Percentiles rank a stretch among this genome's conserved stretches.
phyloP scores from a whole-genome alignment of 2,888 invertebrate genomes.

The Pyralis farinalis region DNA sequence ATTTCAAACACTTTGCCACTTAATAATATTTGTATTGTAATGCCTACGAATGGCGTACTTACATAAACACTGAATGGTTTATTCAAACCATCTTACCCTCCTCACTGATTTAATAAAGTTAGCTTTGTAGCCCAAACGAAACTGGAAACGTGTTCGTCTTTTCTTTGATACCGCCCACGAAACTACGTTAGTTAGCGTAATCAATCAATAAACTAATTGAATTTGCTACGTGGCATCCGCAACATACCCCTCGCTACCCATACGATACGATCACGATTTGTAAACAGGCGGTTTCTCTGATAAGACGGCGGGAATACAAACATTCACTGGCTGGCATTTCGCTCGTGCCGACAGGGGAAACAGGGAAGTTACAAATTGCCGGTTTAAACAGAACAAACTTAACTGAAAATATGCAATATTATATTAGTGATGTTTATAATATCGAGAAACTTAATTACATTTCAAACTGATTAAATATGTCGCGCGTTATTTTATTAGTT shows the following conservation, averaged over 20 bases:
- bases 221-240: slow-evolving; percentile 14
- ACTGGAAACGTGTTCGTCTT: slow-evolving; percentile 10
- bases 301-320: slow-evolving; percentile 17
- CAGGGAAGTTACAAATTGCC: slow-evolving; percentile 11
- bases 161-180: slow-evolving; percentile 13
- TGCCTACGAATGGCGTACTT: no score
- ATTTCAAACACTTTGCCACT: no score
- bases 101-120: slow-evolving; percentile 2
- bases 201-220: slow-evolving; percentile 20
- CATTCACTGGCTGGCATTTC: slow-evolving; percentile 11
- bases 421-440: no score
- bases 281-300: slow-evolving; percentile 7
- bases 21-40: no score
- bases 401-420: slow-evolving; percentile 16
- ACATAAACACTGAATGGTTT: no score
- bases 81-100: no score
- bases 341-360: slow-evolving; percentile 3
- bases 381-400: slow-evolving; percentile 22
- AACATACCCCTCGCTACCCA: slow-evolving; percentile 1
- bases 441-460: no score
- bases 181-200: slow-evolving; percentile 15
- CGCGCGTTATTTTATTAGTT: no score
- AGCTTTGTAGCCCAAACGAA: slow-evolving; percentile 2
- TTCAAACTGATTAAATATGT: no score
- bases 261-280: slow-evolving; percentile 9